phyloP scores from a whole-genome alignment of 2,797 vertebrate species.

The Paramormyrops hopkinsi region DNA sequence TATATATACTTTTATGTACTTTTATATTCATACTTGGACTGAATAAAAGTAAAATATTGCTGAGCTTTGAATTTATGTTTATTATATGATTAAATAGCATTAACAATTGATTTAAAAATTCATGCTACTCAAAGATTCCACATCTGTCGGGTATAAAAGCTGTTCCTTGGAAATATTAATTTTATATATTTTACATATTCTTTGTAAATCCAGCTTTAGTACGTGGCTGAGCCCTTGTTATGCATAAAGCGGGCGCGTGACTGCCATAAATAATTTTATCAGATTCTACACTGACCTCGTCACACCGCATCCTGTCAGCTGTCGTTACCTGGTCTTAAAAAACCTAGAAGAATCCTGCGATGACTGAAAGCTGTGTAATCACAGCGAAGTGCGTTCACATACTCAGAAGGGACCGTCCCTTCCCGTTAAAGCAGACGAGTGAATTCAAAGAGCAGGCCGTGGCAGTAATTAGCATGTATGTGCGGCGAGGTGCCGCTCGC shows the following conservation, averaged over 20 bases:
- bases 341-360: not conserved
- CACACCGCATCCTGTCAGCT: not conserved
- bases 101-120: not conserved
- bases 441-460: not conserved
- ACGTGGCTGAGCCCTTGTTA: not conserved
- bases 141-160: not conserved
- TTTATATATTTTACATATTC: not conserved
- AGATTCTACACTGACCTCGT: not conserved
- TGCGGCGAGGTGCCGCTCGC: constrained; percentile 46
- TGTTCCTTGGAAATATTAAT: not conserved
- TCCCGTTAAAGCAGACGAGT: not conserved
- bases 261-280: not conserved
- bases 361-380: not conserved
- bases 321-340: not conserved
- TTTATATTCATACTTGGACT: not conserved
- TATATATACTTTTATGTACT: not conserved
- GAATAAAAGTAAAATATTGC: not conserved
- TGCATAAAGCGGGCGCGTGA: not conserved
- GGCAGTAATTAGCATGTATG: not conserved
- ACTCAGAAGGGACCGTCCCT: not conserved
- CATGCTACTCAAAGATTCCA: not conserved
- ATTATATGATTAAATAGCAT: not conserved
- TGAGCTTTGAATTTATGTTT: not conserved
- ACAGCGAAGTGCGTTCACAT: not conserved
- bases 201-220: not conserved